Base-by-base conservation (phyloP, 2,797 vertebrate genomes). In the Ateles fusciceps region DNA sequence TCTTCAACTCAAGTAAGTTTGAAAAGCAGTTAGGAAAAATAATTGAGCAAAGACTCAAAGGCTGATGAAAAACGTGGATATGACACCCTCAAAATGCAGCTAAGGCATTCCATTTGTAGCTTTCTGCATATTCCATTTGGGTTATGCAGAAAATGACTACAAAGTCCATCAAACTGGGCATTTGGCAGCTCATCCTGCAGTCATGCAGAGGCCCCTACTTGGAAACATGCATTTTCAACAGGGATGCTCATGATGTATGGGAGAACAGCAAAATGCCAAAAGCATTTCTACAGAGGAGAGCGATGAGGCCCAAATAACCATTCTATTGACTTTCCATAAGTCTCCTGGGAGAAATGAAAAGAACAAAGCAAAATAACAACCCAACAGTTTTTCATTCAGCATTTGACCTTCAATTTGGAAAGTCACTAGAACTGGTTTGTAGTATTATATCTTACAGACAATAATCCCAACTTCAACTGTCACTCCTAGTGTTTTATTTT, bases 81-180 rank as follows among this genome's bases (percentile, higher is more conserved):
- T 72, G 83, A 57, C 64, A 96, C 93, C 93, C 55, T 98, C 4
- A 0, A 81, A 93, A 97, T 96, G 95, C 84, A 0, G 80, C 76
- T 46, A 14, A 0, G 46, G 91, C 44, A 97, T 96, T 96, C 91
- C 86, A 79, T 95, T 61, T 92, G 76, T 33, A 98, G 85, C 15
- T 85, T 68, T 44, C 91, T 94, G 61, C 33, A 68, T 68, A 86
- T 88, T 79, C 81, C 97, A 95, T 44, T 61, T 61, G 71, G 64
- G 92, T 96, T 72, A 95, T 81, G 88, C 75, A 93, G 81, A 97
- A 98, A 98, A 93, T 52, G 50, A 85, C 64, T 76, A 86, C 79
- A 95, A 95, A 96, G 85, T 0, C 0, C 0, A 55, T 64, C 75
- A 92, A 87, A 76, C 5, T 74, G 64, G 19, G 22, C 74, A 85